Conservation (phyloP, 2,113 vertebrate species). For the Lasiurus cinereus region DNA sequence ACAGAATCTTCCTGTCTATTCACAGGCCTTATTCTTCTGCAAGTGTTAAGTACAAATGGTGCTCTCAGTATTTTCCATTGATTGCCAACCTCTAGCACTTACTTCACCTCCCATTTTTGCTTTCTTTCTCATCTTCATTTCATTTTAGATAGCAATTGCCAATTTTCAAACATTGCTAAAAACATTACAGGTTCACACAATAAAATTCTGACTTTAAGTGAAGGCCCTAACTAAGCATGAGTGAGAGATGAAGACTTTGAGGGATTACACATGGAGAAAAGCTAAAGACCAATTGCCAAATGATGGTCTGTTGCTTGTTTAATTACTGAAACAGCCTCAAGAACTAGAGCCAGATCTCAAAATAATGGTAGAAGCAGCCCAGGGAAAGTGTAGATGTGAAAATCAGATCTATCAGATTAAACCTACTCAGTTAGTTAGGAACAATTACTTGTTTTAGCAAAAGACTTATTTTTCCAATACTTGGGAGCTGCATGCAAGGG, state of each 20-base stretch:
- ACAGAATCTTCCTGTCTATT: neutral
- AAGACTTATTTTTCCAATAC: neutral
- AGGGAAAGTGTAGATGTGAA: neutral
- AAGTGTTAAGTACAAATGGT: neutral
- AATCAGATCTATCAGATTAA: neutral
- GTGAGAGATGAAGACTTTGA: slow-evolving; percentile 46
- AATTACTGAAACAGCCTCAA: neutral
- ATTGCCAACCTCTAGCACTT: neutral
- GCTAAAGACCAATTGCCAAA: slow-evolving; percentile 38
- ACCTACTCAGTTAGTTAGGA: neutral
- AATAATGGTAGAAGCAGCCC: neutral
- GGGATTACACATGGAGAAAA: neutral
- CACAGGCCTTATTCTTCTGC: neutral
- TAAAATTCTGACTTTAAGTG: neutral
- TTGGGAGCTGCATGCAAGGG: neutral
- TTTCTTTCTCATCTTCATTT: slow-evolving; percentile 42
- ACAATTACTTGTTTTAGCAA: slow-evolving; percentile 7
- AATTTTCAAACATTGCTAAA: slow-evolving; percentile 46
- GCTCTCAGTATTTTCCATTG: neutral
- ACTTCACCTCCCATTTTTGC: neutral
- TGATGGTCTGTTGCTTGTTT: neutral
- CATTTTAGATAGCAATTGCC: neutral
- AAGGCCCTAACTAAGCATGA: neutral
- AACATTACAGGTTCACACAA: neutral
- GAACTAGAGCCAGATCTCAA: neutral